Evolutionary conservation across 2,797 vertebrate genomes (phyloP).

Genomic region (Pipistrellus kuhlii): DNA sequence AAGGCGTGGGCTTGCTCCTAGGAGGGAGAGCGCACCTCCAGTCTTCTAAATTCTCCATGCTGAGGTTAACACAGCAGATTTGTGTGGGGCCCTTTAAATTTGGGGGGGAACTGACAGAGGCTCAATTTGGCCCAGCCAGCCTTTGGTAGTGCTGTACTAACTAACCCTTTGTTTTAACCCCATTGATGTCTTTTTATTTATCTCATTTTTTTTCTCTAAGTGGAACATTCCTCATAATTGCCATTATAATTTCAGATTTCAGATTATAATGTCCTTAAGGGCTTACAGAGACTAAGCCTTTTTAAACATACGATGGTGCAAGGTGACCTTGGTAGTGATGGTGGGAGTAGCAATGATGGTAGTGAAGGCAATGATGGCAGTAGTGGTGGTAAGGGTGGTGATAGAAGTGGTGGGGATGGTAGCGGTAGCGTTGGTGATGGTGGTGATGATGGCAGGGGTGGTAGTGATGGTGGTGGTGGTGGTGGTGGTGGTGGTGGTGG

Average conservation of each 20-base stretch:
- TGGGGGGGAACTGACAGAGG: no score
- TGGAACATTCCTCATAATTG: neutral
- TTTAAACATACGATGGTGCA: neutral
- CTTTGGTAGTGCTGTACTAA: no score
- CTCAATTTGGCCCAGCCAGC: neutral
- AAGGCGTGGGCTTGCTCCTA: no score
- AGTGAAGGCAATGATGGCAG: neutral
- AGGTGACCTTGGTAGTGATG: neutral
- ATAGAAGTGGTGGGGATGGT: no score
- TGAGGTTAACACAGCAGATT: neutral
- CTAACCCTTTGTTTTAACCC: neutral
- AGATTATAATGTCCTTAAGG: neutral
- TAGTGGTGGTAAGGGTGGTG: neutral
- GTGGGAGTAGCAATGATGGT: no score
- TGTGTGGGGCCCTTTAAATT: neutral
- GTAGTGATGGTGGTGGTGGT: neutral
- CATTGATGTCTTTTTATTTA: neutral
- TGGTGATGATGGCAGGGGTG: neutral
- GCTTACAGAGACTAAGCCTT: neutral
- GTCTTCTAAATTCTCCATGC: neutral
- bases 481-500: neutral
- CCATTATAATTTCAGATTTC: neutral
- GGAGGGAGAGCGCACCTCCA: no score
- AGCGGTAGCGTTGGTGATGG: accelerated
- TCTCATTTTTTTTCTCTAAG: neutral